phyloP scores from a whole-genome alignment of 2,113 vertebrate genomes.

The Tupaia tana region DNA sequence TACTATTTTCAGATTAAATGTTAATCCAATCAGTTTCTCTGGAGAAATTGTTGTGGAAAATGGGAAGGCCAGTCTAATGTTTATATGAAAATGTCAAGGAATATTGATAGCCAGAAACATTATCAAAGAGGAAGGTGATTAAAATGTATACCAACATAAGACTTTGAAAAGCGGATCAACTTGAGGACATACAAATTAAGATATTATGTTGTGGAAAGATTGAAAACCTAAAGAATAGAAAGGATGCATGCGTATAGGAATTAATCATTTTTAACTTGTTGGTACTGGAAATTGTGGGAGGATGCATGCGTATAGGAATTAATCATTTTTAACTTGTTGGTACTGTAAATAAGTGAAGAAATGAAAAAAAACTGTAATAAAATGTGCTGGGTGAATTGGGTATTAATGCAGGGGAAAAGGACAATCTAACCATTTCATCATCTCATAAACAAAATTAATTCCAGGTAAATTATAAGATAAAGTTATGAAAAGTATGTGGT shows the following conservation, averaged over 20 bases:
- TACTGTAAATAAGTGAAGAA: background rate
- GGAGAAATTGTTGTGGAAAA: background rate
- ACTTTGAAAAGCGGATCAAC: background rate
- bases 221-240: background rate
- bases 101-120: background rate
- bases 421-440: background rate
- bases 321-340: background rate
- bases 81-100: background rate
- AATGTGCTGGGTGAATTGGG: background rate
- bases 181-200: background rate
- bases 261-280: background rate
- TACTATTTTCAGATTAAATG: background rate
- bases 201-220: background rate
- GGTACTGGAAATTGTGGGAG: background rate
- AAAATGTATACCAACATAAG: background rate
- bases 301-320: background rate
- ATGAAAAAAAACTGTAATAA: background rate
- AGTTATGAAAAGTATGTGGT: background rate
- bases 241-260: background rate
- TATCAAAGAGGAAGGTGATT: background rate
- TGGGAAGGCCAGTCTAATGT: background rate
- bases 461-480: background rate
- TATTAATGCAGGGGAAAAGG: background rate
- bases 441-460: background rate
- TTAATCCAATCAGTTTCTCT: background rate